These are phyloP conservation scores for Lordiphosa fenestrarum DNA, from an alignment of 2,888 invertebrate species.

Conservation along the genomic window DNA sequence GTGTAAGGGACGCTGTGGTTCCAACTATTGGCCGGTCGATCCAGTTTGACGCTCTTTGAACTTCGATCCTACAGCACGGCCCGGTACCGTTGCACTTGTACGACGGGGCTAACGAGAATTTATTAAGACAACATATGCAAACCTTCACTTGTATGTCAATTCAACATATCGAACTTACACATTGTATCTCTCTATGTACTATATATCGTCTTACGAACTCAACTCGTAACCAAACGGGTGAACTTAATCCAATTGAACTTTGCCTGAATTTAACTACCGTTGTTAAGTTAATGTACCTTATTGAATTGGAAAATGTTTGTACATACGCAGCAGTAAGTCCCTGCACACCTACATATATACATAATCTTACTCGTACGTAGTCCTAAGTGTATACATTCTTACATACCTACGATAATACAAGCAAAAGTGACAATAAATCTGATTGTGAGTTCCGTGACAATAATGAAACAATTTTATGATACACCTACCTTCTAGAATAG, in stretches of 20 bases:
- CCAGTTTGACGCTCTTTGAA: too few relatives aligned
- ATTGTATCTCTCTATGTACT: conserved; percentile 23
- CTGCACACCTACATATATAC: not conserved
- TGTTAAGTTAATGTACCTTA: not conserved
- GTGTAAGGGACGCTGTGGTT: too few relatives aligned
- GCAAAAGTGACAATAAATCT: conserved; percentile 36
- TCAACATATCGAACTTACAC: conserved; percentile 56
- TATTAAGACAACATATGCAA: conserved; percentile 19
- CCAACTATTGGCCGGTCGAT: too few relatives aligned
- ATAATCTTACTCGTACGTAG: not conserved
- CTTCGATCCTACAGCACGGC: too few relatives aligned
- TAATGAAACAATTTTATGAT: conserved; percentile 34
- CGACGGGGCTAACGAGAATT: too few relatives aligned
- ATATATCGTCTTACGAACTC: conserved; percentile 6
- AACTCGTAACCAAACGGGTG: not conserved
- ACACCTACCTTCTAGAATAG: conserved; percentile 9
- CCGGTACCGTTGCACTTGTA: too few relatives aligned
- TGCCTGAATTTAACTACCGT: conserved; percentile 1
- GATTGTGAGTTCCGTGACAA: conserved; percentile 61
- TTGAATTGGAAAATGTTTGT: not conserved
- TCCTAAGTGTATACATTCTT: not conserved
- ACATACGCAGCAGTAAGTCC: not conserved
- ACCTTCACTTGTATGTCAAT: conserved; percentile 35
- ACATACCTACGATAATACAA: conserved; percentile 5
- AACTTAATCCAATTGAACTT: conserved; percentile 2